Evolutionary conservation across 2,888 invertebrate genomes (phyloP).

Genomic region (Brachynemurus nebulosus): DNA sequence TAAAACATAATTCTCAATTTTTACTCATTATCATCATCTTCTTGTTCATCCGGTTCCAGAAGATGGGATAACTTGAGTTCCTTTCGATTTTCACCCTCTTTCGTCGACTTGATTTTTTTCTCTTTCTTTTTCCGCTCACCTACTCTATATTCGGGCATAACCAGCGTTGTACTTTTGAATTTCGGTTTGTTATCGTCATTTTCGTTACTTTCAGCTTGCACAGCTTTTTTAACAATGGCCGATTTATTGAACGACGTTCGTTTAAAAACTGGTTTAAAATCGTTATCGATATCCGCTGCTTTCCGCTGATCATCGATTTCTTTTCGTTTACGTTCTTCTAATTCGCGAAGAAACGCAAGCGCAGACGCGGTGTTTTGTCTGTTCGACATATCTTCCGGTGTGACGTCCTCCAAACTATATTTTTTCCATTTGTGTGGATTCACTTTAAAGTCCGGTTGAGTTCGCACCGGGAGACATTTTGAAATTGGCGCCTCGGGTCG

Average conservation of each 20-base stretch:
- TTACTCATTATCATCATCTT: conserved; percentile 20
- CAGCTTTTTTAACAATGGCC: conserved; percentile 9
- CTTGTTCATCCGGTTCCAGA: conserved; percentile 33
- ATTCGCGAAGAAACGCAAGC: conserved; percentile 54
- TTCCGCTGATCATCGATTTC: too few species aligned
- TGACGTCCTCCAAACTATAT: conserved; percentile 66
- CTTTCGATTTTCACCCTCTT: conserved; percentile 18
- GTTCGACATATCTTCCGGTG: conserved; percentile 62
- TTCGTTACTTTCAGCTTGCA: too few species aligned
- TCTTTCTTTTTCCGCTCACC: conserved; percentile 45
- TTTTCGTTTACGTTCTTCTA: conserved; percentile 39
- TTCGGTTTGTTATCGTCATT: conserved; percentile 31
- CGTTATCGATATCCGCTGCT: conserved; percentile 19
- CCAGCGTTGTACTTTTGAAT: conserved; percentile 51
- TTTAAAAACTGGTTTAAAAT: conserved; percentile 27
- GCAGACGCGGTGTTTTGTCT: conserved; percentile 64
- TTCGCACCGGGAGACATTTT: conserved; percentile 38
- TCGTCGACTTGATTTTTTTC: conserved; percentile 27
- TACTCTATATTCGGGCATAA: conserved; percentile 74
- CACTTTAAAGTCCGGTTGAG: conserved; percentile 41
- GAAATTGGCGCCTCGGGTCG: conserved; percentile 50
- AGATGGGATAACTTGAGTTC: conserved; percentile 42
- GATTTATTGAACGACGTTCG: conserved; percentile 25
- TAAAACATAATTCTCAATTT: too few species aligned
- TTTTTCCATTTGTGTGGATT: conserved; percentile 74